Evolutionary conservation across 2,888 invertebrate genomes (phyloP).

Genomic region (Busseola fusca): DNA sequence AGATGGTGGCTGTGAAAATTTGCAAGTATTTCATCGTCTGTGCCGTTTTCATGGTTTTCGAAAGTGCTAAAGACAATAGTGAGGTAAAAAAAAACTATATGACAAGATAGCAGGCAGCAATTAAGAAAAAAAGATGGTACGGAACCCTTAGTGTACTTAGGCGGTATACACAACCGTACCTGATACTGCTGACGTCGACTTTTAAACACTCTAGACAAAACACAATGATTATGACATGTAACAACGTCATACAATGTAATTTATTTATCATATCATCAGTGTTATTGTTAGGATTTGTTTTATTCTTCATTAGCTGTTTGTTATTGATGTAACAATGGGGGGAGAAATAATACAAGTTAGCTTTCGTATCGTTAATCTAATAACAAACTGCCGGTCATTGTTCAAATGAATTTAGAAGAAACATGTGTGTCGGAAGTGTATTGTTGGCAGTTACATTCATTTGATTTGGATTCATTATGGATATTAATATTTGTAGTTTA

Average conservation of each 20-base stretch:
- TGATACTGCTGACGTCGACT: neutral
- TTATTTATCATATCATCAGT: no score
- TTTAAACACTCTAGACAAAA: neutral
- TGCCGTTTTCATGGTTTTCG: neutral
- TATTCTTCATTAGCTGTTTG: conserved; percentile 37
- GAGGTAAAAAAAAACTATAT: neutral
- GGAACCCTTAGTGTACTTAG: neutral
- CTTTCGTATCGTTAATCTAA: conserved; percentile 26
- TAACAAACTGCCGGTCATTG: conserved; percentile 47
- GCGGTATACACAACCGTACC: neutral
- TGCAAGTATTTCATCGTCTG: neutral
- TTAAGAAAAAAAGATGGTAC: no score
- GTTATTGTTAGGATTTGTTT: conserved; percentile 18
- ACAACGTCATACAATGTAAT: no score
- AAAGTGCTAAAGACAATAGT: neutral
- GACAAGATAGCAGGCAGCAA: no score
- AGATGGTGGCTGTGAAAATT: neutral
- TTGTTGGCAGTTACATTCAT: neutral
- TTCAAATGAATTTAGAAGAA: conserved; percentile 25
- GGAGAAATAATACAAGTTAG: conserved; percentile 29
- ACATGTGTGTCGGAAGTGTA: conserved; percentile 42
- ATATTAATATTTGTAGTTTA: conserved; percentile 27
- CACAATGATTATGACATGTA: neutral
- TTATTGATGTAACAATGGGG: conserved; percentile 44
- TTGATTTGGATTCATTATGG: conserved; percentile 37